Evolutionary conservation across 2,888 invertebrate genomes (phyloP).

Genomic region (Limnephilus marmoratus): DNA sequence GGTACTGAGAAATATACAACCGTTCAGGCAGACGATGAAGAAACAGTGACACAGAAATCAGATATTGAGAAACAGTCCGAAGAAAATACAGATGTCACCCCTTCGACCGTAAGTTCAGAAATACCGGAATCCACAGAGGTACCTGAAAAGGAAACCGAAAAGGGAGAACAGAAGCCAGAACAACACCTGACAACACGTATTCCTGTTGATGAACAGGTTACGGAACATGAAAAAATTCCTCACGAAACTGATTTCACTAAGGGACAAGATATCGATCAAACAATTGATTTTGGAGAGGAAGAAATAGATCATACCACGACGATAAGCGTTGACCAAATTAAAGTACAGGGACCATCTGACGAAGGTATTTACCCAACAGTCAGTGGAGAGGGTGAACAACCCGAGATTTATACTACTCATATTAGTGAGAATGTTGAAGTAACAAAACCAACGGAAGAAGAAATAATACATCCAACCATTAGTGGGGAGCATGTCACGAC

Average conservation of each 20-base stretch:
- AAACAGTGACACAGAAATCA: slow-evolving; percentile 34
- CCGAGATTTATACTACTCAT: background rate
- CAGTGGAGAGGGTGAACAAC: background rate
- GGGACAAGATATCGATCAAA: slow-evolving; percentile 17
- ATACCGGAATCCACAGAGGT: background rate
- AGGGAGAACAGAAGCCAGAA: background rate
- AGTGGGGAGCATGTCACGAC: background rate
- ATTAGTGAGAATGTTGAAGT: slow-evolving; percentile 48
- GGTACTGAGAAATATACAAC: background rate
- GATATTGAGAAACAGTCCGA: slow-evolving; percentile 46
- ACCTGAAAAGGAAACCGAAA: background rate
- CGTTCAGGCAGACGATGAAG: background rate
- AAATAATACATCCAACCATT: slow-evolving; percentile 36
- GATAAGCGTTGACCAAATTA: background rate
- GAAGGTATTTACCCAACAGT: background rate
- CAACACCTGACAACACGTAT: background rate
- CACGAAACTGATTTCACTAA: background rate
- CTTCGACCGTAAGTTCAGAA: background rate
- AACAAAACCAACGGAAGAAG: slow-evolving; percentile 22
- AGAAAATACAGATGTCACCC: slow-evolving; percentile 19
- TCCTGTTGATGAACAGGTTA: background rate
- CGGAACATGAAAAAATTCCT: background rate
- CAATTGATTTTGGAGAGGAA: slow-evolving; percentile 28
- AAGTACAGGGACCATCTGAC: background rate
- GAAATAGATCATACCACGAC: slow-evolving; percentile 45